Base-by-base conservation (phyloP, 2,797 vertebrate genomes). In the Brachyalestes nurse region DNA sequence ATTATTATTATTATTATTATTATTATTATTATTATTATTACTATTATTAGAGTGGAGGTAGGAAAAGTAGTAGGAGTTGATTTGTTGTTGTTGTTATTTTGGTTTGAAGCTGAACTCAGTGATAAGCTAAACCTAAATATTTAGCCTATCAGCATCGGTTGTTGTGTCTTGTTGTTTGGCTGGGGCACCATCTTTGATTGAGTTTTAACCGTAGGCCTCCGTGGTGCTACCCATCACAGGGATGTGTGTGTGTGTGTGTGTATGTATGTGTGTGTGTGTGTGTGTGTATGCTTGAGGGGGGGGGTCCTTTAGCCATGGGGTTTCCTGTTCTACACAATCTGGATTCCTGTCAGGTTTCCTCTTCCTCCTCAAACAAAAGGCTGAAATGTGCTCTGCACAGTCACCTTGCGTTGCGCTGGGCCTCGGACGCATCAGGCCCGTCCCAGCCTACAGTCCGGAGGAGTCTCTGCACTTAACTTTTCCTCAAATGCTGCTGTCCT, bases 301-400 rank as follows among this genome's bases (percentile, higher is more conserved):
- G 92, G 91, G 90, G 91, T 96, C 97, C 96, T 97, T 96, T 93
- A 95, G 88, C 94, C 90, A 93, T 93, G 93, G 95, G 95, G 94
- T 92, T 98, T 99, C 97, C 98, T 97, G 96, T 92, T 92, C 93
- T 93, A 95, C 93, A 91, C 94, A 95, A 96, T 96, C 95, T 96
- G 91, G 92, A 94, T 99, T 98, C 97, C 97, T 97, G 95, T 95
- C 96, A 95, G 93, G 95, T 97, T 99, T 99, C 97, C 96, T 95
- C 93, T 97, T 94, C 96, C 96, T 96, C 92, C 89, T 94, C 89
- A 94, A 98, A 97, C 96, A 99, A 98, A 95, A 95, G 96, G 93
- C 91, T 92, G 93, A 93, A 91, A 93, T 92, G 88, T 86, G 85
- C 92, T 92, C 88, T 91, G 75, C 67, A 73, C 78, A 55, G 74